These are phyloP conservation scores for Neuroterus valhalla DNA, from an alignment of 1,140 invertebrate species.

Conservation along the genomic window DNA sequence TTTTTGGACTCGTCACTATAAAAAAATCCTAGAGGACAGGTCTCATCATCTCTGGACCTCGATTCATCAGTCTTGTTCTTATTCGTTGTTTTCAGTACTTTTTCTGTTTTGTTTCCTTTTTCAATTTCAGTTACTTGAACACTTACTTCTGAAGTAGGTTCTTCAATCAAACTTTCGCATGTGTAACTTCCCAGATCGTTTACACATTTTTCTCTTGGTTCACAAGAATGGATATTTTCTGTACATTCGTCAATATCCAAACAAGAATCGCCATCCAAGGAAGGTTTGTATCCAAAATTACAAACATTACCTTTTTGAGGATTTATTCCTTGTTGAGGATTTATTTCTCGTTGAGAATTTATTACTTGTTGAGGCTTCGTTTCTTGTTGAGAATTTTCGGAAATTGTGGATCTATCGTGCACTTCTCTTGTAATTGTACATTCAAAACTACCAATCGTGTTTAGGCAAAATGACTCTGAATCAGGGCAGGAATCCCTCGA, in stretches of 20 bases:
- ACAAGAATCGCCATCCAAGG: conserved; percentile 34
- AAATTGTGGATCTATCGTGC: neutral
- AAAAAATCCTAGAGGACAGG: conserved; percentile 77
- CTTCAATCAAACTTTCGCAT: conserved; percentile 52
- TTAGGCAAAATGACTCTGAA: conserved; percentile 69
- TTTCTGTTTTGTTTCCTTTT: neutral
- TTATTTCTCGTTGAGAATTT: neutral
- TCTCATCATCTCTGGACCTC: conserved; percentile 13
- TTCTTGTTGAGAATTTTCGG: neutral
- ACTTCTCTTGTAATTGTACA: conserved; percentile 57
- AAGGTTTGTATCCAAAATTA: conserved; percentile 49
- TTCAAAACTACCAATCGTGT: conserved; percentile 72
- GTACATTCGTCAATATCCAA: conserved; percentile 78
- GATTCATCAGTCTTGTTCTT: neutral
- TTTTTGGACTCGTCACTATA: conserved; percentile 76
- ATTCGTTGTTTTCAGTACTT: neutral
- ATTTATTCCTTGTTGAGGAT: neutral
- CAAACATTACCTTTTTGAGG: conserved; percentile 47
- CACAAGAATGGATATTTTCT: conserved; percentile 62
- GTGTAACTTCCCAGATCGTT: conserved; percentile 73
- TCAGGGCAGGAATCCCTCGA: conserved; percentile 56
- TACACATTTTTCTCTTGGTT: conserved; percentile 65
- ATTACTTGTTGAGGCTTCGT: conserved; percentile 44
- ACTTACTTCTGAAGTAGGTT: neutral
- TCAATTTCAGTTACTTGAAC: neutral